A percentile compares a stretch with the other conserved stretches of the same genome.
Conservation (phyloP, 2,113 vertebrate genomes). For the Neotragus pygmaeus region DNA sequence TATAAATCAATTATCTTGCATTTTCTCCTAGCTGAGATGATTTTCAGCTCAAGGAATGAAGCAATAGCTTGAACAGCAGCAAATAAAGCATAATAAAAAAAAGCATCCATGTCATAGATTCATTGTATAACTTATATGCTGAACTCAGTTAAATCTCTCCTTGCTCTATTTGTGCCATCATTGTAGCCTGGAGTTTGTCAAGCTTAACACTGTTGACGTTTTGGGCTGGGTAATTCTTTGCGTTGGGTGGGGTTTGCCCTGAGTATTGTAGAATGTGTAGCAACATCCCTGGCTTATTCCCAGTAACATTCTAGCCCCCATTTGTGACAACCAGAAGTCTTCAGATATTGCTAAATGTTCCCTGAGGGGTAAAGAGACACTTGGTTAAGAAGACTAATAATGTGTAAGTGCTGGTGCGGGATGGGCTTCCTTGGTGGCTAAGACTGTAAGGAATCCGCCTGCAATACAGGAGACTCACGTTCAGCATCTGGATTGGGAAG, state of each 20-base stretch:
- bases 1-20: background rate
- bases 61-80: background rate
- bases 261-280: background rate
- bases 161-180: background rate
- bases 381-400: background rate
- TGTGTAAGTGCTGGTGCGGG: background rate
- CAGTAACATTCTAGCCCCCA: background rate
- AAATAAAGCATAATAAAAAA: background rate
- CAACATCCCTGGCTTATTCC: background rate
- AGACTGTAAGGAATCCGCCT: background rate
- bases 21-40: background rate
- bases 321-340: background rate
- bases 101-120: background rate
- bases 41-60: background rate
- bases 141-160: background rate
- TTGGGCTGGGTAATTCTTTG: background rate
- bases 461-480: background rate
- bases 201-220: background rate
- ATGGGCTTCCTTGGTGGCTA: background rate
- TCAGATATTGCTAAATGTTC: background rate
- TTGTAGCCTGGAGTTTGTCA: background rate
- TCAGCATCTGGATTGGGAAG: background rate
- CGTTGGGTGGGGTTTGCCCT: background rate
- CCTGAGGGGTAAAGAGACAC: background rate
- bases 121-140: background rate